Percentiles rank a stretch among this genome's conserved stretches.
These are phyloP conservation scores for Brachyrhaphis roseni DNA, from an alignment of 2,797 vertebrate genomes.

Conservation along the genomic window DNA sequence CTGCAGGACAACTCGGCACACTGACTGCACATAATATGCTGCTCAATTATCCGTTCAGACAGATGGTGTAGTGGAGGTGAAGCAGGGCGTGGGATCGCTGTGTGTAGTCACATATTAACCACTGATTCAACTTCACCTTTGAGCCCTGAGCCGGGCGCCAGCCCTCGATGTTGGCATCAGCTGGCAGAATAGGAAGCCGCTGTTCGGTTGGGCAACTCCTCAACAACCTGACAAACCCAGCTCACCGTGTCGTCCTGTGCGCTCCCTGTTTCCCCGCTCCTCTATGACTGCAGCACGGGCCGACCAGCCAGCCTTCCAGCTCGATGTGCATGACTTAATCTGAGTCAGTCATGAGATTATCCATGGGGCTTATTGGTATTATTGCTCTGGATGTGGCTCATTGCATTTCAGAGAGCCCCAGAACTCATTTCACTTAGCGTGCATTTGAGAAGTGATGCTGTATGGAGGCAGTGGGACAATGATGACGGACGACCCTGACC, in stretches of 20 bases:
- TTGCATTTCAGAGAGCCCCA: constrained; percentile 69
- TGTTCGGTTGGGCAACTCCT: constrained; percentile 21
- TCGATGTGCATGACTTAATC: constrained; percentile 71
- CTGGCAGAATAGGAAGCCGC: constrained; percentile 30
- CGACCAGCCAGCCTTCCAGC: constrained; percentile 52
- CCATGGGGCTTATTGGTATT: constrained; percentile 78
- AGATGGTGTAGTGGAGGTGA: constrained; percentile 57
- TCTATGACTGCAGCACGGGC: constrained; percentile 15
- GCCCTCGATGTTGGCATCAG: constrained; percentile 4
- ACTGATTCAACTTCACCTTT: constrained; percentile 60
- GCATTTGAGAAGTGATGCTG: constrained; percentile 59
- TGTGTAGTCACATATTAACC: constrained; percentile 64
- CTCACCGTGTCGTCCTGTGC: constrained; percentile 23
- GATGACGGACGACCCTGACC: constrained; percentile 46
- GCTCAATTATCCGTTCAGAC: constrained; percentile 57
- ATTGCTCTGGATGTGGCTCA: constrained; percentile 78
- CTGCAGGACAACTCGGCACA: constrained; percentile 46
- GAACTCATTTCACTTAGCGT: constrained; percentile 72
- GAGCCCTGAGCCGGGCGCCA: constrained; percentile 8
- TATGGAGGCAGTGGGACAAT: constrained; percentile 37
- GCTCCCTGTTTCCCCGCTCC: not conserved
- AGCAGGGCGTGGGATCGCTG: constrained; percentile 56
- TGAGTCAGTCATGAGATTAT: constrained; percentile 80
- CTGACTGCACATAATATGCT: constrained; percentile 50
- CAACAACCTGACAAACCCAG: constrained; percentile 21